These are phyloP conservation scores for Ahaetulla prasina DNA, from an alignment of 2,113 vertebrate species.

Conservation along the genomic window DNA sequence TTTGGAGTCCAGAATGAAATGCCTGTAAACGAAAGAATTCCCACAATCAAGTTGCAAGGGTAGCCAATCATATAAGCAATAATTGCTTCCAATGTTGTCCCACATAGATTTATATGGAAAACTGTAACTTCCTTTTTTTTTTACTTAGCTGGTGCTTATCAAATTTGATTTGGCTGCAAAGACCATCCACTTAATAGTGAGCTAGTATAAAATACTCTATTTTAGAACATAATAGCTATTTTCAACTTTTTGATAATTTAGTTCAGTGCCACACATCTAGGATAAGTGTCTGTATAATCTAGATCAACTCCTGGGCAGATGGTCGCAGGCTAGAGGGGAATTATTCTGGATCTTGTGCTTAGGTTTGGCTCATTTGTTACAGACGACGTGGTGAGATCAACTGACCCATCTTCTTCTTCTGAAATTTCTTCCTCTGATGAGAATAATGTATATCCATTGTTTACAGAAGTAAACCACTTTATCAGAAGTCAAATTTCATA, in stretches of 20 bases:
- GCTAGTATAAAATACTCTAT: neutral
- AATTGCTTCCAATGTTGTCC: neutral
- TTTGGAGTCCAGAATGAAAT: neutral
- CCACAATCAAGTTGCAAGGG: neutral
- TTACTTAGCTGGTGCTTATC: neutral
- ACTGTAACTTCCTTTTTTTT: neutral
- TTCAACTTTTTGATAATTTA: neutral
- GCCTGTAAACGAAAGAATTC: neutral
- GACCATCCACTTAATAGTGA: neutral
- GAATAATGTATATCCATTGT: neutral
- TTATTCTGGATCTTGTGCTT: neutral
- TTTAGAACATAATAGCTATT: neutral
- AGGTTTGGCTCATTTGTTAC: neutral
- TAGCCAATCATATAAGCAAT: neutral
- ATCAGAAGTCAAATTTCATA: neutral
- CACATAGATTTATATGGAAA: neutral
- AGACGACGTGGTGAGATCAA: neutral
- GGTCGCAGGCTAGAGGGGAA: neutral
- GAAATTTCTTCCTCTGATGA: neutral
- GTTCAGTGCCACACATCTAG: neutral
- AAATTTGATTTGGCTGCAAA: neutral
- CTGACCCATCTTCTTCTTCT: neutral
- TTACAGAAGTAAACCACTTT: neutral
- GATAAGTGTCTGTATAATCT: neutral
- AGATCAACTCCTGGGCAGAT: neutral